phyloP scores from a whole-genome alignment of 2,888 invertebrate species.

The Galeruca laticollis region DNA sequence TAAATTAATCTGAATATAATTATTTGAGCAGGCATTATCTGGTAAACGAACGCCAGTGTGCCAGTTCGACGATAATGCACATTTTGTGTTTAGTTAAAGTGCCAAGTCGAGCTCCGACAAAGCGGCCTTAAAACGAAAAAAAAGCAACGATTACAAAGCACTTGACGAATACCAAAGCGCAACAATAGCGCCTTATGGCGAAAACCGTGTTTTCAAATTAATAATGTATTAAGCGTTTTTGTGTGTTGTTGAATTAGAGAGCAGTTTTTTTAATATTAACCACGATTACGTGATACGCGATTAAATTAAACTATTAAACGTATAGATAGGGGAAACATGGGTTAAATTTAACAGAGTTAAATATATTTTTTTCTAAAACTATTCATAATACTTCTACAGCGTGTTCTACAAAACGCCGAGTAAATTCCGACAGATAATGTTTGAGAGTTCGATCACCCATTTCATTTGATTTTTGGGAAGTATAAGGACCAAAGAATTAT shows the following conservation, averaged over 20 bases:
- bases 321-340: not conserved
- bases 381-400: too few species aligned
- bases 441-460: too few species aligned
- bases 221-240: slow-evolving; percentile 48
- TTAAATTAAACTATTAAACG: slow-evolving; percentile 49
- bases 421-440: too few species aligned
- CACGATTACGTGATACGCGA: slow-evolving; percentile 45
- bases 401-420: too few species aligned
- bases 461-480: too few species aligned
- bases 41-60: slow-evolving; percentile 31
- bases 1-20: slow-evolving; percentile 3
- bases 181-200: slow-evolving; percentile 48
- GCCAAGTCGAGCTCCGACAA: slow-evolving; percentile 55
- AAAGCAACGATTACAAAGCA: slow-evolving; percentile 55
- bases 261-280: slow-evolving; percentile 39
- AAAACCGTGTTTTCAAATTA: slow-evolving; percentile 50
- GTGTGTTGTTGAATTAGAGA: slow-evolving; percentile 30
- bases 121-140: slow-evolving; percentile 56
- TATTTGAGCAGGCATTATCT: not conserved
- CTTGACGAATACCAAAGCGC: slow-evolving; percentile 35
- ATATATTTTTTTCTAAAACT: too few species aligned
- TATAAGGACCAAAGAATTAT: too few species aligned
- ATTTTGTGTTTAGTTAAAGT: slow-evolving; percentile 58
- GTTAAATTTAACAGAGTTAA: too few species aligned
- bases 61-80: slow-evolving; percentile 53